A percentile compares a stretch with the other conserved stretches of the same genome.
phyloP scores from a whole-genome alignment of 2,113 vertebrate species.

The Pao palembangensis region DNA sequence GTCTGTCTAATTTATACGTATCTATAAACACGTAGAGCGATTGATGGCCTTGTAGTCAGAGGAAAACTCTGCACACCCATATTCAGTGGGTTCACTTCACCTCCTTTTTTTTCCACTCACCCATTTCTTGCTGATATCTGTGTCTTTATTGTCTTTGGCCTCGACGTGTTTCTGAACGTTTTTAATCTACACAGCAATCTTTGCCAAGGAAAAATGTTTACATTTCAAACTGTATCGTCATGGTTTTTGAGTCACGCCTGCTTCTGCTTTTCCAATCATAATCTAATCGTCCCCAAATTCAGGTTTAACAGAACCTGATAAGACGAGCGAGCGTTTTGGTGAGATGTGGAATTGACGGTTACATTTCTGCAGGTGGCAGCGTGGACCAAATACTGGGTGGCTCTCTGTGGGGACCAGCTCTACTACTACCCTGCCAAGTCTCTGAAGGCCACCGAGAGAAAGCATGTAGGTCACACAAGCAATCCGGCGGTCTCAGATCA shows the following conservation, averaged over 20 bases:
- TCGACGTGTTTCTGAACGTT: neutral
- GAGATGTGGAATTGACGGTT: neutral
- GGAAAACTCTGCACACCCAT: neutral
- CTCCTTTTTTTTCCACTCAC: conserved; percentile 4
- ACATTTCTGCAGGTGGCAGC: conserved; percentile 83
- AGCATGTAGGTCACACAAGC: conserved; percentile 83
- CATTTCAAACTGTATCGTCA: neutral
- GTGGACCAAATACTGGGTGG: conserved; percentile 98
- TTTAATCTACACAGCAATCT: conserved; percentile 1
- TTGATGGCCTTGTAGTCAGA: conserved; percentile 1
- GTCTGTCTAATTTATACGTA: conserved; percentile 18
- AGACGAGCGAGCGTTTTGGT: too few species aligned
- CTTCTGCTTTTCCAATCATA: too few species aligned
- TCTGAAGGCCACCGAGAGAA: conserved; percentile 95
- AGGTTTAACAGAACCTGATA: neutral
- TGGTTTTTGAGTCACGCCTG: neutral
- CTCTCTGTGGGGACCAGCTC: conserved; percentile 89
- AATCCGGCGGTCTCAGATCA: neutral
- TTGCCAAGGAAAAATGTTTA: neutral
- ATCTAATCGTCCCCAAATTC: neutral
- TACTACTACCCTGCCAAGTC: conserved; percentile 97
- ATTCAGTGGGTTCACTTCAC: conserved; percentile 14
- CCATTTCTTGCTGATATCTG: neutral
- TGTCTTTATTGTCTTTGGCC: neutral
- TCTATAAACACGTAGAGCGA: conserved; percentile 23